Evolutionary conservation across 1,140 invertebrate genomes (phyloP).

Genomic region (Antheraea mylitta): DNA sequence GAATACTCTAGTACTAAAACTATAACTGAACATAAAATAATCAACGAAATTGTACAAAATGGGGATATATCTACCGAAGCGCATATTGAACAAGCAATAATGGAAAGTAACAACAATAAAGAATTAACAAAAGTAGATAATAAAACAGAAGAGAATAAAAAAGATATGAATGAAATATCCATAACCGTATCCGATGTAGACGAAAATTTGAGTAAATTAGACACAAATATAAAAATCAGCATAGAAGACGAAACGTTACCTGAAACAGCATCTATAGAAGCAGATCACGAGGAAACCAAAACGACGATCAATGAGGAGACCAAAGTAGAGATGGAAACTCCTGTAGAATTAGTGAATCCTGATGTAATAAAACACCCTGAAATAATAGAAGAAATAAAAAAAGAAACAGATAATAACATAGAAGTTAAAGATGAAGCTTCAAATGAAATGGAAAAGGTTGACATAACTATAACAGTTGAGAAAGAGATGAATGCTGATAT

Average conservation of each 20-base stretch:
- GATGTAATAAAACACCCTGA: not conserved
- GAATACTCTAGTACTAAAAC: slow-evolving; percentile 1
- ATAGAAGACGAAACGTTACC: not conserved
- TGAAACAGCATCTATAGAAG: not conserved
- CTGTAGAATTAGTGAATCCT: not conserved
- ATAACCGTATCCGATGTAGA: not conserved
- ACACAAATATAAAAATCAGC: not conserved
- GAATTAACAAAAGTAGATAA: not conserved
- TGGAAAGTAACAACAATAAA: slow-evolving; percentile 13
- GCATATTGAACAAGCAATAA: not conserved
- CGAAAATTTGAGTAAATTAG: not conserved
- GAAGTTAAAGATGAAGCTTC: slow-evolving; percentile 1
- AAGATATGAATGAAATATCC: not conserved
- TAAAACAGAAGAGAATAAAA: slow-evolving; percentile 16
- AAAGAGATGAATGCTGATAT: not conserved
- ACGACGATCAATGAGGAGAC: not conserved
- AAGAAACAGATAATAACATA: not conserved
- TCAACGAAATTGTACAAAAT: slow-evolving; percentile 6
- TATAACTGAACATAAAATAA: slow-evolving; percentile 2
- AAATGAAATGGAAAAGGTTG: slow-evolving; percentile 3
- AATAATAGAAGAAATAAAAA: slow-evolving; percentile 5
- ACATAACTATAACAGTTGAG: not conserved
- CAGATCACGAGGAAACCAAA: not conserved
- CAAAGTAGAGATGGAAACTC: not conserved
- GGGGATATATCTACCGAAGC: not conserved